Evolutionary conservation across 1,140 invertebrate species (phyloP).

Genomic region (Diachasmimorpha longicaudata): DNA sequence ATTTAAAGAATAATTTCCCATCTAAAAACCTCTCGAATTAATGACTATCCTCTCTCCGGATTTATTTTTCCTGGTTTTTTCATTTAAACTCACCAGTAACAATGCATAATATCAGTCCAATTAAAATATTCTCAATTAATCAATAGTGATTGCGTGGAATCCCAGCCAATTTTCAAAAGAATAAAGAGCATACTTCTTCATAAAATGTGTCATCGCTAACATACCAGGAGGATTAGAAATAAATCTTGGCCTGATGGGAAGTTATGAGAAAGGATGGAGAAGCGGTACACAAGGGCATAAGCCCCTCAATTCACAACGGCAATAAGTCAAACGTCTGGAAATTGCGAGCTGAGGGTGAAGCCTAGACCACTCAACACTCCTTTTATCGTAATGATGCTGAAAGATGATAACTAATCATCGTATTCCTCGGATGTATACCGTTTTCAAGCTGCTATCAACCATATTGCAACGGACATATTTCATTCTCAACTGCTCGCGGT

Average conservation of each 20-base stretch:
- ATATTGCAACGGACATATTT: too few species aligned
- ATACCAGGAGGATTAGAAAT: neutral
- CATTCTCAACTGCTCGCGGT: too few species aligned
- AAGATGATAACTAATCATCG: neutral
- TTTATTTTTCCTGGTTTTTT: too few species aligned
- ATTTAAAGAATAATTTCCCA: too few species aligned
- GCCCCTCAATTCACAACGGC: neutral
- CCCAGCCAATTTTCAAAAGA: neutral
- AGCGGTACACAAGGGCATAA: neutral
- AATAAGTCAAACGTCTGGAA: neutral
- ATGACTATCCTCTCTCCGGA: too few species aligned
- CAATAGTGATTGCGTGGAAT: too few species aligned
- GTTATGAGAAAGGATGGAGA: neutral
- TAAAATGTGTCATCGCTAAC: neutral
- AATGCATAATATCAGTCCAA: too few species aligned
- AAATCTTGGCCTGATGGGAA: neutral
- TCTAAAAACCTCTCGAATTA: too few species aligned
- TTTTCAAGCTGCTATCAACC: too few species aligned
- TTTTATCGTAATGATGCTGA: neutral
- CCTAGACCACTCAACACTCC: neutral
- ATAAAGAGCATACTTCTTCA: too few species aligned
- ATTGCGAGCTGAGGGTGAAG: neutral
- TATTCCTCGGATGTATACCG: neutral
- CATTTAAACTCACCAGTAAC: too few species aligned
- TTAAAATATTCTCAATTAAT: too few species aligned